A percentile compares a stretch with the other conserved stretches of the same genome.
phyloP scores from a whole-genome alignment of 2,888 invertebrate genomes.

The Rhagium mordax region DNA sequence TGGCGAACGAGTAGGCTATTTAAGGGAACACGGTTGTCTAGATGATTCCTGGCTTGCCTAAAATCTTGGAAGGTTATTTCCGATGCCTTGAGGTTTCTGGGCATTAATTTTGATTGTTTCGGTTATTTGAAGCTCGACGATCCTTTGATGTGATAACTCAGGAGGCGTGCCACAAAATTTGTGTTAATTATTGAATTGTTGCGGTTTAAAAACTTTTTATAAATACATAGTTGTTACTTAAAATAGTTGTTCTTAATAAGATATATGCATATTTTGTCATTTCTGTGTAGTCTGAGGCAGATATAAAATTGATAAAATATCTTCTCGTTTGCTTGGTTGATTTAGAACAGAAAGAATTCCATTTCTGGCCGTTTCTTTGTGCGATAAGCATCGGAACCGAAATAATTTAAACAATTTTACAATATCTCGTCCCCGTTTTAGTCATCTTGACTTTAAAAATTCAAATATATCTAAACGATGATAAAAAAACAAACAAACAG shows the following conservation, averaged over 20 bases:
- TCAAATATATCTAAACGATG: slow-evolving; percentile 54
- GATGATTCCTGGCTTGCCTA: no score
- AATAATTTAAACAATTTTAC: slow-evolving; percentile 59
- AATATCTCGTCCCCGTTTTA: slow-evolving; percentile 54
- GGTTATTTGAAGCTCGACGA: no score
- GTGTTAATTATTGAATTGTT: no score
- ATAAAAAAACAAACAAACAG: slow-evolving; percentile 52
- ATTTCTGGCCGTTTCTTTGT: slow-evolving; percentile 54
- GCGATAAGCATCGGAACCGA: slow-evolving; percentile 51
- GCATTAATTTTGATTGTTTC: no score
- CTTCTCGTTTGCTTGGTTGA: slow-evolving; percentile 27
- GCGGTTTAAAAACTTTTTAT: no score
- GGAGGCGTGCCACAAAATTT: no score
- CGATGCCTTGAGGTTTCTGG: no score
- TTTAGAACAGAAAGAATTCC: slow-evolving; percentile 47
- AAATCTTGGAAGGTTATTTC: no score
- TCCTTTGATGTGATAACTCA: no score
- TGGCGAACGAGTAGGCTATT: no score
- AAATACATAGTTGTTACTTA: no score
- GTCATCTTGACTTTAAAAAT: slow-evolving; percentile 57
- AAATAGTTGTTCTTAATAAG: background rate
- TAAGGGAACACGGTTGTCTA: no score
- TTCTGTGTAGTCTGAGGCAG: slow-evolving; percentile 17
- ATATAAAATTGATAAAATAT: slow-evolving; percentile 33
- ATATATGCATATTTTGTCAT: slow-evolving; percentile 3